Evolutionary conservation across 2,113 vertebrate species (phyloP), one percentile per base, ranked within the genome.

Genomic region (Eulemur rufifrons): DNA sequence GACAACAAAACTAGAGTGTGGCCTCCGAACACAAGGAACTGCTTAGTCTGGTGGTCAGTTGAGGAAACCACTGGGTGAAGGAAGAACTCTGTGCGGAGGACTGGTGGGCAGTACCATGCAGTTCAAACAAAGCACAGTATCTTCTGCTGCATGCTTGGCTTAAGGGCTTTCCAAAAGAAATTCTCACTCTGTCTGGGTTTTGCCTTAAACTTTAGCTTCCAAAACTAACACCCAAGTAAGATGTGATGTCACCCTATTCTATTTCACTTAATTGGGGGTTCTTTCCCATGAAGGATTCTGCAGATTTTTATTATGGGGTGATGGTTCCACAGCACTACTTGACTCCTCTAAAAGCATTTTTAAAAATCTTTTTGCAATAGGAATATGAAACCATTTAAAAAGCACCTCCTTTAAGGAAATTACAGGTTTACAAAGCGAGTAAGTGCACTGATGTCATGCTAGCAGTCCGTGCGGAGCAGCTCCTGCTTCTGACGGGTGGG

Each of bases 341-440:
- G 81, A 87, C 17, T 94, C 82, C 25, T 95, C 66, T 86, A 76
- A 86, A 81, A 90, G 5, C 59, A 71, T 71, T 81, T 90, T n/a
- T 32, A 61, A 89, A 95, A 91, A 45, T 84, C 8, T 14, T 63
- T 77, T 93, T 91, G 59, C 73, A 88, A 68, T 45, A 86, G 14
- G 8, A 86, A 45, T 73, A 74, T 23, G 42, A 76, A 94, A 64
- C 42, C 45, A 91, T 93, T 95, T 95, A 85, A 29, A 88, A 87
- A 86, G n/a, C 82, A 94, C 37, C 23, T 52, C 9, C 59, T 59
- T 88, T 64, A 81, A 69, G 77, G 66, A 94, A 89, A 47, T 34
- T 54, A 0, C 80, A 37, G n/a, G 11, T 94, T 85, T 87, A 59
- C 87, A 74, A 90, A 85, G 27, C 61, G 56, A 83, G 20, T 68